Percentiles rank a stretch among this genome's conserved stretches.
Conservation (phyloP, 2,113 vertebrate species). For the Sardina pilchardus region DNA sequence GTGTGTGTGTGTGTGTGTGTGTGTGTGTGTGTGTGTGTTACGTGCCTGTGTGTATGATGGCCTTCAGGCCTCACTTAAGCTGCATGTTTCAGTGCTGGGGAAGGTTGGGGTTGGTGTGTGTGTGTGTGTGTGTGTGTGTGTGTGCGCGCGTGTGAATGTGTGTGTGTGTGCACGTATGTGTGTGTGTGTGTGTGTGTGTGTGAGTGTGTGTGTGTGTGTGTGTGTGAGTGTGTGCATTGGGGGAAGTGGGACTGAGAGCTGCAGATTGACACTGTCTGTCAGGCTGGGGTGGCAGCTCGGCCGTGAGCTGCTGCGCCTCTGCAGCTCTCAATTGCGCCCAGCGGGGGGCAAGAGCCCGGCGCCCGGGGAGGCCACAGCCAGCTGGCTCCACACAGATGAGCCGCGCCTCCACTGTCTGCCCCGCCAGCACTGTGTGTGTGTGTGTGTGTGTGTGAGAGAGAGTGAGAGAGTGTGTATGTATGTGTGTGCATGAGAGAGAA, state of each 20-base stretch:
- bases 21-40: not conserved
- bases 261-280: conserved; percentile 50
- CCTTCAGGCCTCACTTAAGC: not conserved
- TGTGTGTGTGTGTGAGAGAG: not conserved
- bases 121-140: not conserved
- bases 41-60: not conserved
- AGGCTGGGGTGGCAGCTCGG: conserved; percentile 45
- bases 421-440: not conserved
- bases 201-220: not conserved
- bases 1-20: not conserved
- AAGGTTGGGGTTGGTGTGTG: not conserved
- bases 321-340: conserved; percentile 54
- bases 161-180: not conserved
- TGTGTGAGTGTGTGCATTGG: not conserved
- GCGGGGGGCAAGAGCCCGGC: conserved; percentile 50
- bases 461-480: not conserved
- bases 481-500: no score
- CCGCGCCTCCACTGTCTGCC: conserved; percentile 32
- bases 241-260: conserved; percentile 9
- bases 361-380: conserved; percentile 55
- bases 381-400: conserved; percentile 57
- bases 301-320: conserved; percentile 50
- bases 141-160: not conserved
- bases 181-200: not conserved
- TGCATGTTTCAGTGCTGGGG: not conserved